Base-by-base conservation (phyloP, 2,888 invertebrate species). In the Parnassius orleans region DNA sequence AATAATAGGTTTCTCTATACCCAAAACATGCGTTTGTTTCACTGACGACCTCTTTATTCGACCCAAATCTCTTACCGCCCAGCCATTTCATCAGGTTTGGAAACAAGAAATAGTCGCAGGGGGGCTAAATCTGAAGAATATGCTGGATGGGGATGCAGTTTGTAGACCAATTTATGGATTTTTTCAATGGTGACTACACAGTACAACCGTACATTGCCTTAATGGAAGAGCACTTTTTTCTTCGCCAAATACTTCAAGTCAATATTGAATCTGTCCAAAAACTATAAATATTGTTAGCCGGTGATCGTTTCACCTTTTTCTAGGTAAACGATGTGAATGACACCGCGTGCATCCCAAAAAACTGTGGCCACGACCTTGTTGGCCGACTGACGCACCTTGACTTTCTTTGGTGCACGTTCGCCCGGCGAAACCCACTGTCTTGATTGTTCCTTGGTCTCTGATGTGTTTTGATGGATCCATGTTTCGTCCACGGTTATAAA, bases 331-430 rank as follows among this genome's bases (percentile, higher is more conserved):
- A 61, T 61, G 58, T 55, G 56, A 15, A 66, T 66, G 12, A 65
- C 47, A 12, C 55, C 46, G 19, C 57, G 53, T 62, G 65, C 57
- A 65, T 60, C 60, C 48, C 60, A 59, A 56, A 65, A 62, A 59
- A 65, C 65, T 2, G 44, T 53, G 10, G 65, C 68, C 71, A 72
- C 69, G 50, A 71, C 66, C 57, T 72, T 69, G 46, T 65, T 61
- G 52, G 67, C 66, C 44, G 66, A 70, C 60, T 66, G 56, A 62
- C 55, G 50, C 24, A 60, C 51, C 67, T 70, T 73, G 19, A 66
- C 68, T 66, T 70, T 71, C 68, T 71, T 72, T 67, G 69, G 71
- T 66, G 68, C 69, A 53, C 55, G 62, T 70, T 72, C 68, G 62
- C 67, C 67, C 65, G 12, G 61, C 66, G 60, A 47, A 64, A 66